Evolutionary conservation across 2,113 vertebrate species (phyloP), one percentile per base, ranked within the genome.

Genomic region (Notothenia rossii): DNA sequence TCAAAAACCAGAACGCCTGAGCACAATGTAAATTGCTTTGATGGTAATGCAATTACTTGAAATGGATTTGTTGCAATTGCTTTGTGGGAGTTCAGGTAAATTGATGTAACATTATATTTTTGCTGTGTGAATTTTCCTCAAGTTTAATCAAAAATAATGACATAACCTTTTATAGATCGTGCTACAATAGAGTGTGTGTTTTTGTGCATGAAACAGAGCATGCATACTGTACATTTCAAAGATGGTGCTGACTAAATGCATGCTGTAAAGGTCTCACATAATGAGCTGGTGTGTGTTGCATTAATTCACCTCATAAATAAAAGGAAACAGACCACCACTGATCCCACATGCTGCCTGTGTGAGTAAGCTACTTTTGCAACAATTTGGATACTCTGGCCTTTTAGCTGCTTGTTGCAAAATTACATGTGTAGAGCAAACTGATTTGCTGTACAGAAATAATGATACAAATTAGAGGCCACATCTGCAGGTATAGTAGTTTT

Each of bases 291-390:
- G 60, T 74, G 72, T 49, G 66, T 83, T 78, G 79, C 65, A 68
- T 84, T 86, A 85, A 79, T 86, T 88, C 70, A 77, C 67, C 88
- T 79, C 54, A 51, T 90, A 87, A 91, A 84, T 58, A 53, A 73
- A 58, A 74, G n/a, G 60, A 80, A 68, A 40, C 3, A 69, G 78
- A 86, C 86, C 79, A 76, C 60, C 33, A 3, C 10, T 12, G 51
- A 40, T 75, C 70, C 46, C 69, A 66, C 62, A 22, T 64, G 54
- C 8, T 66, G 15, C 51, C 54, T 58, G 29, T 53, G 17, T 17
- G 49, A 76, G 62, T 56, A 67, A 81, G 62, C 49, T n/a, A 1
- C 48, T n/a, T 59, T 72, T 33, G 25, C 15, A 53, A 46, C 12
- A 1, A 33, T 33, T 45, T 77, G n/a, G 17, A 50, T 51, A 70